Conservation (phyloP, 2,888 invertebrate genomes). For the Megastigmus dorsalis region DNA sequence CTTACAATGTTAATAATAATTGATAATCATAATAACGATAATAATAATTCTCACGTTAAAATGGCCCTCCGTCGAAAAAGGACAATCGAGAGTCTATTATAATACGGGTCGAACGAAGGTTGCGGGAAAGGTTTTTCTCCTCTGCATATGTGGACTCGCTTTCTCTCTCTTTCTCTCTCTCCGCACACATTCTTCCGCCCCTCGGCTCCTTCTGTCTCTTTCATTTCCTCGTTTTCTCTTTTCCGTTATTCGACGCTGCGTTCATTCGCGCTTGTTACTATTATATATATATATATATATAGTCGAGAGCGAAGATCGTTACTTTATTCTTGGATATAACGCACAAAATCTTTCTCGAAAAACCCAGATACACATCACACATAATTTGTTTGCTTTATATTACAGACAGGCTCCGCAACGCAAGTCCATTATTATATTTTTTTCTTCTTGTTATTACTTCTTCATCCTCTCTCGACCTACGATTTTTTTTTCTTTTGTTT, state of each 20-base stretch:
- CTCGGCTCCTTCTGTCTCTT: no score
- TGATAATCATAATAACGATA: conserved; percentile 4
- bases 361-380: conserved; percentile 18
- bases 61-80: neutral
- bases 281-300: no score
- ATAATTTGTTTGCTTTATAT: conserved; percentile 30
- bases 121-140: neutral
- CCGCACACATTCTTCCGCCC: no score
- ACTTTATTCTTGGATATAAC: neutral
- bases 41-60: conserved; percentile 32
- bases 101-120: neutral
- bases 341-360: conserved; percentile 20
- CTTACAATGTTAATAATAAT: conserved; percentile 5
- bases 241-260: neutral
- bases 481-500: neutral
- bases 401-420: conserved; percentile 39
- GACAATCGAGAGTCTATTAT: neutral
- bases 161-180: neutral
- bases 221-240: neutral
- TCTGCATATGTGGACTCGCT: neutral
- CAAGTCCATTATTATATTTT: conserved; percentile 1
- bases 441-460: neutral
- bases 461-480: conserved; percentile 1
- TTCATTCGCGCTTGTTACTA: neutral
- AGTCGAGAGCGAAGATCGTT: no score